These are phyloP conservation scores for Lichenostomus cassidix DNA, from an alignment of 2,113 vertebrate species.

Conservation along the genomic window DNA sequence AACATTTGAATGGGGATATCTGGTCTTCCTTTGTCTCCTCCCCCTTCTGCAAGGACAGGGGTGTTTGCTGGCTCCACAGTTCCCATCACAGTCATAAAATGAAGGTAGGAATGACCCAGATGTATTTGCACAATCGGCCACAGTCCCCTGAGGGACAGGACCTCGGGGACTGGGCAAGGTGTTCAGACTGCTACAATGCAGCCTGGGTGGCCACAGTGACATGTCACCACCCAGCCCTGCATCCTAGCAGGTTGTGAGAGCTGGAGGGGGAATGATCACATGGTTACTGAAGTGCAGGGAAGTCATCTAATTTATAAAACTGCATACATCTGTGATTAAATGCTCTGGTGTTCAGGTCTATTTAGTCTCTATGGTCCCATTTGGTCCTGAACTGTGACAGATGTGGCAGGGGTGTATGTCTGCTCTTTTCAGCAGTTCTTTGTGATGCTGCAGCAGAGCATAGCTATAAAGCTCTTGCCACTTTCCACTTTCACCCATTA, in stretches of 20 bases:
- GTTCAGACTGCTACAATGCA: not conserved
- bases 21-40: not conserved
- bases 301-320: not conserved
- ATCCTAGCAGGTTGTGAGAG: not conserved
- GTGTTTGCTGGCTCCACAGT: not conserved
- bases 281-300: not conserved
- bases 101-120: not conserved
- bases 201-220: not conserved
- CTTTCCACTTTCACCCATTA: not conserved
- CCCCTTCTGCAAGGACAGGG: not conserved
- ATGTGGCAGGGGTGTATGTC: not conserved
- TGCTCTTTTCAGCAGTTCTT: not conserved
- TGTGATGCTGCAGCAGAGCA: not conserved
- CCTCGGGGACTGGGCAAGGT: not conserved
- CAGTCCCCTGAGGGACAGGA: not conserved
- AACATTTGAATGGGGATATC: not conserved
- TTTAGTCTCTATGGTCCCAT: not conserved
- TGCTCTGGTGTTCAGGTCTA: not conserved
- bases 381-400: not conserved
- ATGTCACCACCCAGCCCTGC: fast-evolving
- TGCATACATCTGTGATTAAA: not conserved
- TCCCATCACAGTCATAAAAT: not conserved
- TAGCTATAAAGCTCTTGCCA: not conserved
- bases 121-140: fast-evolving
- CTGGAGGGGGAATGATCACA: not conserved